phyloP scores from a whole-genome alignment of 1,140 invertebrate genomes.

The Lepidurus couesii region DNA sequence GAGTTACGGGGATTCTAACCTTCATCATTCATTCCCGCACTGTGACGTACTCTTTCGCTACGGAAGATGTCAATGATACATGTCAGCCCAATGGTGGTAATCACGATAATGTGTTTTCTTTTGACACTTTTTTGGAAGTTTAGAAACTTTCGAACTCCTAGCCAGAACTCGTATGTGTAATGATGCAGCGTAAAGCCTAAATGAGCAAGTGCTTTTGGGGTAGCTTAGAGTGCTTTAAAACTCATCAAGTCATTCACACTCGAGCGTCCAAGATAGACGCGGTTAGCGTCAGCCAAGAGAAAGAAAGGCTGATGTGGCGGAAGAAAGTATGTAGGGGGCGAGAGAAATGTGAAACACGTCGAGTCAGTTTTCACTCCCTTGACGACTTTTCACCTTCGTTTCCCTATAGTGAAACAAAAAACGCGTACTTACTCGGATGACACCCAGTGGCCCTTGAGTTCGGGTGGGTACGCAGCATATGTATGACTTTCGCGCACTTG shows the following conservation, averaged over 20 bases:
- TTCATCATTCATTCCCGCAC: too few species aligned
- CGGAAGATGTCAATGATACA: too few species aligned
- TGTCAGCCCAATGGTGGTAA: too few species aligned
- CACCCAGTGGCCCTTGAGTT: slow-evolving; percentile 32
- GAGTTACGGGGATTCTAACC: too few species aligned
- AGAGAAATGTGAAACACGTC: background rate
- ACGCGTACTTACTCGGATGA: slow-evolving; percentile 33
- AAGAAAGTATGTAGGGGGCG: background rate
- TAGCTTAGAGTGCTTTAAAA: background rate
- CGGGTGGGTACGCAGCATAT: slow-evolving; percentile 32
- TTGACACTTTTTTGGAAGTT: too few species aligned
- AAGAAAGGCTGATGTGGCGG: background rate
- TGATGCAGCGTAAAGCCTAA: background rate
- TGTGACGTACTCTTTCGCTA: too few species aligned
- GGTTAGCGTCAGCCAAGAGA: background rate
- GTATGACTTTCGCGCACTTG: slow-evolving; percentile 24
- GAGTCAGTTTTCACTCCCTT: slow-evolving; percentile 1
- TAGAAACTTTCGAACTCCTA: too few species aligned
- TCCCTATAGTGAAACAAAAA: too few species aligned
- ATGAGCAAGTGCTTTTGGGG: slow-evolving; percentile 12
- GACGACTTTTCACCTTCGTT: background rate
- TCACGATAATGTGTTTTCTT: too few species aligned
- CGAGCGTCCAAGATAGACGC: background rate
- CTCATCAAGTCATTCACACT: slow-evolving; percentile 19
- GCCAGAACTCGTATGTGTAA: background rate